A percentile compares a stretch with the other conserved stretches of the same genome.
phyloP scores from a whole-genome alignment of 2,113 vertebrate genomes.

The Pachyramphus minor region DNA sequence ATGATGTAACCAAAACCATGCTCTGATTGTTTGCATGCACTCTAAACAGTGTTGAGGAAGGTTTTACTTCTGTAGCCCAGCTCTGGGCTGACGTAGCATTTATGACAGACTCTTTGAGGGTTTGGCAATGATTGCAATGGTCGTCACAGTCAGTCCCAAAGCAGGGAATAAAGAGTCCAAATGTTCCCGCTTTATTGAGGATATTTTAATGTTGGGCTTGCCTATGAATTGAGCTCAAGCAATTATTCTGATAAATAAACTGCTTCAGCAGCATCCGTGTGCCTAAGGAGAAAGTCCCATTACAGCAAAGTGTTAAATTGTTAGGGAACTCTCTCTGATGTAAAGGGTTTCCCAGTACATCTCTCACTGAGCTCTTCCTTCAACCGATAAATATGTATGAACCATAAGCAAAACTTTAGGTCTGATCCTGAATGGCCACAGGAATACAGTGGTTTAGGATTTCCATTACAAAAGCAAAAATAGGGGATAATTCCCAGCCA shows the following conservation, averaged over 20 bases:
- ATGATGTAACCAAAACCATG: not conserved
- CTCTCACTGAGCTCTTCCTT: not conserved
- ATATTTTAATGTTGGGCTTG: not conserved
- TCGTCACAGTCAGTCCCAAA: not conserved
- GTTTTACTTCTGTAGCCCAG: not conserved
- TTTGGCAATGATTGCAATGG: not conserved
- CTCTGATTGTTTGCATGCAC: not conserved
- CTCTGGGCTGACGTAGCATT: not conserved
- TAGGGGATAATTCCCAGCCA: not conserved
- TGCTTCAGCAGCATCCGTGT: not conserved
- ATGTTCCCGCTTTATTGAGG: not conserved
- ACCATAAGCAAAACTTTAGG: not conserved
- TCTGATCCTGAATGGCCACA: not conserved
- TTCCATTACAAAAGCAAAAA: not conserved
- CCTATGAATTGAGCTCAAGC: not conserved
- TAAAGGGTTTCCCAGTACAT: not conserved
- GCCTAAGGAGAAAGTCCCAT: not conserved
- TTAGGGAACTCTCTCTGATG: not conserved
- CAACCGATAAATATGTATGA: not conserved
- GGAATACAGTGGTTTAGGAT: not conserved
- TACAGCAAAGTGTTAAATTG: not conserved
- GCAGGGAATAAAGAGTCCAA: not conserved
- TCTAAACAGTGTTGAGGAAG: not conserved
- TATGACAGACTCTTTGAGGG: not conserved
- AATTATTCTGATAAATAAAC: not conserved